Percentiles rank a stretch among this genome's conserved stretches.
These are phyloP conservation scores for Pteropus rufus DNA, from an alignment of 2,797 vertebrate species.

Conservation along the genomic window DNA sequence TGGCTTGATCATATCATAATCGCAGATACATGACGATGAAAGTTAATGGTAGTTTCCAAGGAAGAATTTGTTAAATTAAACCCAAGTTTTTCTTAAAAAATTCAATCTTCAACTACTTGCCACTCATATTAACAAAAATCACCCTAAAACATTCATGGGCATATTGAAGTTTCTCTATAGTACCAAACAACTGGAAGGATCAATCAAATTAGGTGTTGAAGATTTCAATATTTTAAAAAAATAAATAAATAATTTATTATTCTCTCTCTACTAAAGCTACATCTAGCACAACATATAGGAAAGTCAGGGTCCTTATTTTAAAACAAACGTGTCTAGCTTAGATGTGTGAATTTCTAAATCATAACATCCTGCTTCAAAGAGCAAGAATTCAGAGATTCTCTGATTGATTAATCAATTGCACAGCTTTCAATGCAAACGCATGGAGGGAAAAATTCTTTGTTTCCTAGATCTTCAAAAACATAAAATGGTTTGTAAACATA, in stretches of 20 bases:
- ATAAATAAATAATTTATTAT: neutral
- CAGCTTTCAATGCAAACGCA: neutral
- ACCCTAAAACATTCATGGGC: neutral
- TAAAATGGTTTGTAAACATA: neutral
- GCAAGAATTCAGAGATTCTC: constrained; percentile 31
- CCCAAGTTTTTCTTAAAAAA: neutral
- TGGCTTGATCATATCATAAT: neutral
- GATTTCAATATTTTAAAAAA: neutral
- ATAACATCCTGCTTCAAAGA: constrained; percentile 17
- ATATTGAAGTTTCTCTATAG: neutral
- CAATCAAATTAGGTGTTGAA: constrained; percentile 1
- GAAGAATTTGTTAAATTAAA: neutral
- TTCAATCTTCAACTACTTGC: neutral
- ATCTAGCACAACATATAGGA: neutral
- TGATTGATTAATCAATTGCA: constrained; percentile 42
- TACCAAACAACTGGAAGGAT: neutral
- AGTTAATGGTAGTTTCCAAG: constrained; percentile 22
- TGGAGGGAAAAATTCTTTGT: neutral
- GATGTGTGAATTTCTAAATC: constrained; percentile 32
- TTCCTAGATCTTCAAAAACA: constrained; percentile 32
- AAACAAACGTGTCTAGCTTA: neutral
- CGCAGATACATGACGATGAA: neutral
- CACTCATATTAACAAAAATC: constrained; percentile 2
- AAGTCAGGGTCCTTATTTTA: constrained; percentile 46
- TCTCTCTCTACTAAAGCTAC: neutral